phyloP scores from a whole-genome alignment of 2,888 invertebrate species.

The Frankliniella intonsa region DNA sequence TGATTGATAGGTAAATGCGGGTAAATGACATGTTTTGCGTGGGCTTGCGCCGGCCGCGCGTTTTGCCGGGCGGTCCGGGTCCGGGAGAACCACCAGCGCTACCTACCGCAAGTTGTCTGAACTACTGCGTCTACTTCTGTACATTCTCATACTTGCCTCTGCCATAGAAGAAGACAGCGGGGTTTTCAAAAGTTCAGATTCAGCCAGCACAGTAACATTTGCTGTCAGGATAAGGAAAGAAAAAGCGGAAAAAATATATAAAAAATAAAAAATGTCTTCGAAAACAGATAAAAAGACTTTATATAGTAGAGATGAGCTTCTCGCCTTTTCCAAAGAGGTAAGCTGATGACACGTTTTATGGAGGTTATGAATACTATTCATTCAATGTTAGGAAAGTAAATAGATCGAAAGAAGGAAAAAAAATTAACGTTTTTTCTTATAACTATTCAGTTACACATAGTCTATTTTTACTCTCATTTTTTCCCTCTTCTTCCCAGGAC shows the following conservation, averaged over 20 bases:
- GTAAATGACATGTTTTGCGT: too few species aligned
- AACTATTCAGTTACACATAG: background rate
- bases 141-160: background rate
- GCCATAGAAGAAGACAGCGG: too few species aligned
- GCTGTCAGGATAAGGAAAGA: too few species aligned
- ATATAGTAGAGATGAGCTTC: background rate
- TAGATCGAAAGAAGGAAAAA: background rate
- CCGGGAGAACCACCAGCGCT: background rate
- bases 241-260: too few species aligned
- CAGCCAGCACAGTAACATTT: too few species aligned
- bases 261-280: background rate
- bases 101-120: background rate
- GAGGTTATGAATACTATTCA: background rate
- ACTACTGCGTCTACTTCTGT: background rate
- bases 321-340: background rate
- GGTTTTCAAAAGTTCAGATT: too few species aligned
- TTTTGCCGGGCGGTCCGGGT: too few species aligned
- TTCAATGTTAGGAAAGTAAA: background rate
- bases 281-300: background rate
- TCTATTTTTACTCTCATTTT: background rate
- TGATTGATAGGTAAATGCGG: too few species aligned
- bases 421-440: background rate
- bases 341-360: background rate
- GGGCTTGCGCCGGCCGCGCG: too few species aligned
- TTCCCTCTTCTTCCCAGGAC: slow-evolving; percentile 52